Base-by-base conservation (phyloP, 2,113 vertebrate genomes). In the Danionella cerebrum region DNA sequence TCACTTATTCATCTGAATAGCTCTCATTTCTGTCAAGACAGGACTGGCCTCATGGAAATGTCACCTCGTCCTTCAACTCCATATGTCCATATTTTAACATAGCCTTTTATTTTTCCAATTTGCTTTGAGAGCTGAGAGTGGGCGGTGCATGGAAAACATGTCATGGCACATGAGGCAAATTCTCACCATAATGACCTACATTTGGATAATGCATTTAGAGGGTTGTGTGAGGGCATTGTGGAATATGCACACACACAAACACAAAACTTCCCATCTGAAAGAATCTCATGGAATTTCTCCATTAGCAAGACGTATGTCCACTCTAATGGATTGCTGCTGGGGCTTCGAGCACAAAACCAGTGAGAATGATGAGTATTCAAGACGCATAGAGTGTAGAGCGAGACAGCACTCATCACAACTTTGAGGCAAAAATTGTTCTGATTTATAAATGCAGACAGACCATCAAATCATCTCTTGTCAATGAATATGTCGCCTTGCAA, bases 101-200 rank as follows among this genome's bases (percentile, higher is more conserved):
- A 4, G 6, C 11, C 4, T 38, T 5, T 33, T 38, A 6, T 33
- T 53, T 53, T 51, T 25, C 29, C 7, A 27, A 38, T 25, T 33
- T 22, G 42, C 16, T 16, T 22, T n/a, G 21, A 44, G 33, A 36
- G 51, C 22, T 38, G 16, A 67, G 39, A 47, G 54, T 60, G 44
- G 24, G 13, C 50, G 1, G 29, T 10, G 27, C 21, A 21, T 52
- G 7, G 54, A 35, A 51, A 53, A 62, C 33, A 72, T 64, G 59
- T 63, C 60, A 71, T 3, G 22, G 29, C 36, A 48, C 65, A 62
- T 8, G 8, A 70, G 50, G 39, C 31, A 59, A 35, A 25, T 22
- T 50, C 36, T 36, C 42, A 71, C 24, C 53, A 29, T 36, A 38
- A 35, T 69, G 67, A 67, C 69, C 73, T 75, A 75, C 50, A 75